Conservation (phyloP, 2,113 vertebrate genomes). For the Heterotilapia buettikoferi region DNA sequence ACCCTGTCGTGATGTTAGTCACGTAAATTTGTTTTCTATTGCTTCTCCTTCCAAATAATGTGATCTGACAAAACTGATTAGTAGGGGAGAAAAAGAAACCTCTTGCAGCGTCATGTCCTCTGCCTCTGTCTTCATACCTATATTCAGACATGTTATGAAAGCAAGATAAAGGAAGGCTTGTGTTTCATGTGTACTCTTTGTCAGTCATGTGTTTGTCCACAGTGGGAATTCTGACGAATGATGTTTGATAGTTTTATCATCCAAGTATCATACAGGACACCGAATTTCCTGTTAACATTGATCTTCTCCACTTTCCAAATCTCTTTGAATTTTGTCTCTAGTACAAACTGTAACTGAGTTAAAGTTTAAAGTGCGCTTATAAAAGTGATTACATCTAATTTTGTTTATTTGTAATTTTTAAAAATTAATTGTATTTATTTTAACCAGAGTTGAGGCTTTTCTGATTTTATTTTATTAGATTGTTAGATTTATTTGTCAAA, state of each 20-base stretch:
- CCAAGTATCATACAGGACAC: background rate
- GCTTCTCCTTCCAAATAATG: background rate
- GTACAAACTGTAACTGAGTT: background rate
- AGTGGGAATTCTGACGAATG: background rate
- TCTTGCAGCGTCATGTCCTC: background rate
- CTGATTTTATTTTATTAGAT: background rate
- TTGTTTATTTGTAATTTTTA: background rate
- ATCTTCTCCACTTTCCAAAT: background rate
- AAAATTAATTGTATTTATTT: background rate
- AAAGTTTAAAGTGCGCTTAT: background rate
- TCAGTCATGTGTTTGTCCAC: background rate
- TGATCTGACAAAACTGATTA: background rate
- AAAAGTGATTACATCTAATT: background rate
- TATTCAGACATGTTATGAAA: background rate
- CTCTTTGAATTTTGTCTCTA: background rate
- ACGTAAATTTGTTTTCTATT: background rate
- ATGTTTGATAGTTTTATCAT: background rate
- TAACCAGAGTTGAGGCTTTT: background rate
- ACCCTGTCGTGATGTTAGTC: background rate
- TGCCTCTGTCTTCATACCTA: background rate
- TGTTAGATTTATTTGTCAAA: background rate
- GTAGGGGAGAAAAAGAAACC: background rate
- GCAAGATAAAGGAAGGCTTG: background rate
- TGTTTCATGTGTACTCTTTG: background rate
- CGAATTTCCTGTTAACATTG: background rate